These are phyloP conservation scores for Quadroppia sp. DNA, from an alignment of 2,888 invertebrate genomes.

Conservation along the genomic window DNA sequence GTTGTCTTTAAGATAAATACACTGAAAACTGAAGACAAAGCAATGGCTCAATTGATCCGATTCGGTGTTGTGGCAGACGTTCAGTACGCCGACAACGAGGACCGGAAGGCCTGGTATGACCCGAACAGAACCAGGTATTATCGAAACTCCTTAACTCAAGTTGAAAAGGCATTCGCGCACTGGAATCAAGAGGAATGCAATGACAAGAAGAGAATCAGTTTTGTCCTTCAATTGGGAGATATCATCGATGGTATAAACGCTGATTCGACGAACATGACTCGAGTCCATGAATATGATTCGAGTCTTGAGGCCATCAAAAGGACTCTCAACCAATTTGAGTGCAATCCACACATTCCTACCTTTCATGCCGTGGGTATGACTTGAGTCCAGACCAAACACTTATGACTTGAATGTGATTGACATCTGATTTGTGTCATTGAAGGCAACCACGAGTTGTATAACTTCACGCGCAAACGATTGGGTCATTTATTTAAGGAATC, in stretches of 20 bases:
- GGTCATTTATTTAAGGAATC: conserved; percentile 45
- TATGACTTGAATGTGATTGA: background rate
- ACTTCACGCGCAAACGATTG: conserved; percentile 51
- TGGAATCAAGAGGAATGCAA: conserved; percentile 48
- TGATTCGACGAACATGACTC: conserved; percentile 37
- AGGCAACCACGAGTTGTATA: conserved; percentile 54
- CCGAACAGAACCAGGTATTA: conserved; percentile 51
- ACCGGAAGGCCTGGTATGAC: conserved; percentile 51
- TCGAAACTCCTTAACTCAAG: conserved; percentile 50
- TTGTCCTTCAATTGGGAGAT: conserved; percentile 54
- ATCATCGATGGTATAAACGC: conserved; percentile 52
- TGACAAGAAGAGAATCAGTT: conserved; percentile 46
- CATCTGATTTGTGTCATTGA: background rate
- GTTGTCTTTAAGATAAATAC: too few relatives aligned
- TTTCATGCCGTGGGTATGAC: conserved; percentile 51
- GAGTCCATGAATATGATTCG: conserved; percentile 44
- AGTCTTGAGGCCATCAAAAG: conserved; percentile 49
- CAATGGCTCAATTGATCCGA: conserved; percentile 40
- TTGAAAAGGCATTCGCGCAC: conserved; percentile 50
- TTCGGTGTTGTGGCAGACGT: conserved; percentile 54
- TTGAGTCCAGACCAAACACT: background rate
- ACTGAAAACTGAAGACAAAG: too few relatives aligned
- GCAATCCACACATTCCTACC: conserved; percentile 45
- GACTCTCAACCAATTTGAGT: conserved; percentile 49
- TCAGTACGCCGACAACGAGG: conserved; percentile 54